Base-by-base conservation (phyloP, 2,888 invertebrate genomes). In the Dryococelus australis region DNA sequence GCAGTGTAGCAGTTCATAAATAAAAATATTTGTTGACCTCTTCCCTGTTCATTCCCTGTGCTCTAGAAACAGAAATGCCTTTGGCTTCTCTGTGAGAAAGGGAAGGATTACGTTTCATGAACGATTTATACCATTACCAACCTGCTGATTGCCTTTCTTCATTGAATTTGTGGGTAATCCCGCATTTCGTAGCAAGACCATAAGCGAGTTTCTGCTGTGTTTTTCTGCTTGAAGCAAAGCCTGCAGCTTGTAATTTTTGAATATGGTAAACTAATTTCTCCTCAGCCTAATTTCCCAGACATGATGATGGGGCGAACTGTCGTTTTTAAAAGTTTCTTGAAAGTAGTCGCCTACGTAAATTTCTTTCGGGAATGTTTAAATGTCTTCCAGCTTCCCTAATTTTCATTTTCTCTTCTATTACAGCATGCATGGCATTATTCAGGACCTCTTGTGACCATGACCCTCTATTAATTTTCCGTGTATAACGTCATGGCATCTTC, bases 21-120 rank as follows among this genome's bases (percentile, higher is more conserved):
- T n/a, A n/a, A n/a, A n/a, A n/a, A n/a, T n/a, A n/a, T n/a, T n/a
- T n/a, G n/a, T n/a, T n/a, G n/a, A n/a, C n/a, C n/a, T n/a, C n/a
- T n/a, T 90, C 26, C 87, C 88, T 20, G 90, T 43, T 85, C 85
- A 51, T 85, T 27, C 26, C 51, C 26, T 85, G 20, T 24, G 51
- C 51, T n/a, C 85, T 3, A 43, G 27, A 6, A 51, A 85, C 27
- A 85, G 26, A 85, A 12, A 85, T 47, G 0, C 51, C 43, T 51
- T 85, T 26, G 24, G 51, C 53, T 85, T 85, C 51, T n/a, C 51
- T 85, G 26, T 51, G 13, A n/a, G 26, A 85, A 27, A 85, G 10
- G 24, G 13, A 0, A 43, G 5, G 20, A 65, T 53, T 47, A 85
- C 85, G 53, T 43, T 83, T 27, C 83, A 83, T 83, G 24, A 83